Evolutionary conservation across 92 coral and sea anemone genomes (phyloP).

Genomic region (Ricordea florida): DNA sequence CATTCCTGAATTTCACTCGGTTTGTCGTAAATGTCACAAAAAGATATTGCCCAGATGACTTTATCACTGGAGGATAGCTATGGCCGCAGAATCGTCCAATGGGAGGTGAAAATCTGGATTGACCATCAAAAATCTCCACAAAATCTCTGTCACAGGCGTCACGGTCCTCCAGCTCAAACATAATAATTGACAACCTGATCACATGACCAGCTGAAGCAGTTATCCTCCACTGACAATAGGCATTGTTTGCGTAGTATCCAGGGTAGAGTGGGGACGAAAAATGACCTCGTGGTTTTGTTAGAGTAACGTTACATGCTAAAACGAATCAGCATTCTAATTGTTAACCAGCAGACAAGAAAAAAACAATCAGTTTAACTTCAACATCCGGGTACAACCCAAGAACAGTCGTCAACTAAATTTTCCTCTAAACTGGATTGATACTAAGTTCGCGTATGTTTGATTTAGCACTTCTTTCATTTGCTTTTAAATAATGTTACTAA

Average conservation of each 20-base stretch:
- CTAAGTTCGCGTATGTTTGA: no score
- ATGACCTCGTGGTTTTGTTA: conserved; percentile 6
- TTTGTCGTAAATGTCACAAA: no score
- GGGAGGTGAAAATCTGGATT: neutral
- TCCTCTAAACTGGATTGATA: no score
- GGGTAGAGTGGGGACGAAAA: conserved; percentile 77
- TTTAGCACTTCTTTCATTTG: no score
- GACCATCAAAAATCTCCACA: neutral
- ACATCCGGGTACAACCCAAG: no score
- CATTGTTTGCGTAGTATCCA: conserved; percentile 55
- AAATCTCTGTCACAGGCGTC: neutral
- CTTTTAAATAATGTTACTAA: no score
- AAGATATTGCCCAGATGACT: neutral
- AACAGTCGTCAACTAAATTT: no score
- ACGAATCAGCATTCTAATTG: no score
- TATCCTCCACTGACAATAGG: conserved; percentile 14
- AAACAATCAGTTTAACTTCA: no score
- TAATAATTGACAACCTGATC: neutral
- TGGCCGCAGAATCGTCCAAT: conserved; percentile 18
- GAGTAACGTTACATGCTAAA: neutral
- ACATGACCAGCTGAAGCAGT: neutral
- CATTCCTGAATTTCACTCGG: no score
- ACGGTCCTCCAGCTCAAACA: neutral
- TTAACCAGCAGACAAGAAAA: no score
- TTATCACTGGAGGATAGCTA: neutral